Evolutionary conservation across 2,797 vertebrate genomes (phyloP).

Genomic region (Spatula versicolor): DNA sequence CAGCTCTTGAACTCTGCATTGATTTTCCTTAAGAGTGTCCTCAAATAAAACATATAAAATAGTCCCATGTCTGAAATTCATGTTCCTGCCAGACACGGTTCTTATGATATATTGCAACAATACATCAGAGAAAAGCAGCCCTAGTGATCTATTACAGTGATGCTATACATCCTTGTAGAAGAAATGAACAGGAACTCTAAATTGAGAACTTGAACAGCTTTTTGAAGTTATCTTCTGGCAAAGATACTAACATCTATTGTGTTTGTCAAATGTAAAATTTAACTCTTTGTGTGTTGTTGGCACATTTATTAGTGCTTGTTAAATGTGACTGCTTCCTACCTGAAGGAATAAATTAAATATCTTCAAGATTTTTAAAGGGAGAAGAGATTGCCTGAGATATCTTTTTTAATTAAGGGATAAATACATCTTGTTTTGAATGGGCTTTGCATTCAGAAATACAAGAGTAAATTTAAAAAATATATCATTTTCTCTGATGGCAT

Average conservation of each 20-base stretch:
- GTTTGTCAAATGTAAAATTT: not conserved
- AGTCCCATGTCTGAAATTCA: slow-evolving; percentile 64
- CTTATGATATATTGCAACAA: slow-evolving; percentile 73
- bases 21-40: slow-evolving; percentile 70
- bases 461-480: not conserved
- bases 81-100: slow-evolving; percentile 60
- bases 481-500: not conserved
- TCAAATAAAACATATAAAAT: slow-evolving; percentile 72
- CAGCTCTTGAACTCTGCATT: slow-evolving; percentile 58
- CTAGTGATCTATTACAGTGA: slow-evolving; percentile 54
- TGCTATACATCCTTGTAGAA: slow-evolving; percentile 12
- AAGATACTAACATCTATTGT: not conserved
- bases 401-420: not conserved
- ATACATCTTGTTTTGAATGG: not conserved
- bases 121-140: slow-evolving; percentile 71
- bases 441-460: not conserved
- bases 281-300: not conserved
- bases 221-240: slow-evolving; percentile 43
- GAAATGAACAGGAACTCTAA: slow-evolving; percentile 40
- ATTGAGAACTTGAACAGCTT: slow-evolving; percentile 41
- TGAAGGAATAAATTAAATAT: not conserved
- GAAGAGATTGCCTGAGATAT: not conserved
- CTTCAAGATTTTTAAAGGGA: not conserved
- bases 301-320: not conserved
- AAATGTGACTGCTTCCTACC: not conserved